These are phyloP conservation scores for Apostichopus parvimensis DNA, from an alignment of 35 echinoderm and acorn worm species.

Conservation along the genomic window DNA sequence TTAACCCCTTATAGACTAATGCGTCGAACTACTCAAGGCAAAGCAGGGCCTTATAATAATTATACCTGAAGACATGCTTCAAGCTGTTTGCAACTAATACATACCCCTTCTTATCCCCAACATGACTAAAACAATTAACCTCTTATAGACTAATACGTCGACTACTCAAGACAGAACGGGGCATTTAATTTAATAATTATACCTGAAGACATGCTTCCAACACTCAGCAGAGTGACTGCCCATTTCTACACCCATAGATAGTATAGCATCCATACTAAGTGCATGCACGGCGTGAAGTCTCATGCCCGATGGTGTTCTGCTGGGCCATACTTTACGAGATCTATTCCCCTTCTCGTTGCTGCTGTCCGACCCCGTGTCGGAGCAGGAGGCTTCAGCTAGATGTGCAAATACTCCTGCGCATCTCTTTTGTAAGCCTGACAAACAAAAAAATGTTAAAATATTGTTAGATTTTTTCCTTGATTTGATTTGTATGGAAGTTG, in stretches of 20 bases:
- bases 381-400: conserved; percentile 81
- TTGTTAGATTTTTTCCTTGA: too few species aligned
- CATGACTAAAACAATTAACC: too few species aligned
- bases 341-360: conserved; percentile 38
- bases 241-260: conserved; percentile 99
- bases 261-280: conserved; percentile 91
- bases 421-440: conserved; percentile 73
- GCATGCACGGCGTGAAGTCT: conserved; percentile 91
- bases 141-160: too few species aligned
- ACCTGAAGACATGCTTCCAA: conserved; percentile 99
- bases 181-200: background rate
- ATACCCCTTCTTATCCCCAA: too few species aligned
- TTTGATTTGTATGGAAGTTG: too few species aligned
- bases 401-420: conserved; percentile 89
- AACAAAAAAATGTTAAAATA: background rate
- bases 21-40: too few species aligned
- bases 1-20: too few species aligned
- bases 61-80: too few species aligned
- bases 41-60: too few species aligned
- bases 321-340: conserved; percentile 57
- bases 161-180: background rate
- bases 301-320: conserved; percentile 69
- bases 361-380: background rate
- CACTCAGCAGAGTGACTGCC: conserved; percentile 89
- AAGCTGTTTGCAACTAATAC: too few species aligned